These are phyloP conservation scores for Cheilosia grossa DNA, from an alignment of 2,888 invertebrate species.

Conservation along the genomic window DNA sequence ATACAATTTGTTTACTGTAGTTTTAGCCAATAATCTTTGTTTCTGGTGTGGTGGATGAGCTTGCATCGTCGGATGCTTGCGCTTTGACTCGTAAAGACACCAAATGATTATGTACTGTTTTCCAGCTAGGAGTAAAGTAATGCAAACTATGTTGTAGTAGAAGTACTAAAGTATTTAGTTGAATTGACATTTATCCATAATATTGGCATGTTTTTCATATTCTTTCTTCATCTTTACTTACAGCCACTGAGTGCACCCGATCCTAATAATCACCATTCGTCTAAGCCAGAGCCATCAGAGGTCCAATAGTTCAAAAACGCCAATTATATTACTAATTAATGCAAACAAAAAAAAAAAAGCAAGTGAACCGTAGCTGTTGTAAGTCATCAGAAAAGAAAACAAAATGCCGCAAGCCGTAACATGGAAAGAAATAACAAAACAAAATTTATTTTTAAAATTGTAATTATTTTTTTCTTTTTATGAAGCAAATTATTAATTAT, in stretches of 20 bases:
- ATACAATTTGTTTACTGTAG: too few species aligned
- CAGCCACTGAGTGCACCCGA: slow-evolving; percentile 93
- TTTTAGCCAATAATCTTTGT: too few species aligned
- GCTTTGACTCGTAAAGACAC: too few species aligned
- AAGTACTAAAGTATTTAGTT: background rate
- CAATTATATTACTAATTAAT: slow-evolving; percentile 75
- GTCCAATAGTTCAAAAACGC: slow-evolving; percentile 86
- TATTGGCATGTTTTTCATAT: background rate
- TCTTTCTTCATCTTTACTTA: slow-evolving; percentile 78
- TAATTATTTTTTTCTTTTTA: slow-evolving; percentile 10
- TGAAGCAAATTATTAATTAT: slow-evolving; percentile 24
- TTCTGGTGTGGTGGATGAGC: too few species aligned
- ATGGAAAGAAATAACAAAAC: slow-evolving; percentile 44
- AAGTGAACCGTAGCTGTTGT: slow-evolving; percentile 70
- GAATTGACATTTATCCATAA: background rate
- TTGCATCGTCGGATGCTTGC: too few species aligned
- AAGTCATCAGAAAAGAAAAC: slow-evolving; percentile 63
- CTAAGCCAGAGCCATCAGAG: slow-evolving; percentile 92
- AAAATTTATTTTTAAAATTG: slow-evolving; percentile 12
- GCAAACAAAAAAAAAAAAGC: slow-evolving; percentile 45
- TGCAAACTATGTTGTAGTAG: too few species aligned
- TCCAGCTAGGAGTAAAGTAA: too few species aligned
- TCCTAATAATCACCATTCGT: slow-evolving; percentile 91
- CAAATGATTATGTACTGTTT: too few species aligned
- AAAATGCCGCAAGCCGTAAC: slow-evolving; percentile 59